Base-by-base conservation (phyloP, 2,113 vertebrate species). In the Mola mola region DNA sequence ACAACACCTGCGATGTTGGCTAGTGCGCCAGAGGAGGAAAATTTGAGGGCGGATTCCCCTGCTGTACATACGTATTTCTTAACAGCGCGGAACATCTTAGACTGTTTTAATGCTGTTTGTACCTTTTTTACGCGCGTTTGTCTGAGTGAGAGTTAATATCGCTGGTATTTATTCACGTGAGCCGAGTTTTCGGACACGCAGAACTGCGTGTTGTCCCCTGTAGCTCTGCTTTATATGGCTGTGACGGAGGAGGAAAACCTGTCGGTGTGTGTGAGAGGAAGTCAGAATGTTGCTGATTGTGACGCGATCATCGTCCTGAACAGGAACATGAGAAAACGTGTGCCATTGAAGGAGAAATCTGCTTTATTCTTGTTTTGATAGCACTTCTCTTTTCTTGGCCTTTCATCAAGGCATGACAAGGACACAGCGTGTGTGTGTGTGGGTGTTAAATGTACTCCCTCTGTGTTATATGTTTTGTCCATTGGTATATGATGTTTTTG, bases 401-500 rank as follows among this genome's bases (percentile, higher is more conserved):
- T 34, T 29, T 46, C 3, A 29, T 55, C 13, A 9, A 41, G 7
- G 48, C 46, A 47, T 37, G 38, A 38, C 46, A 24, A 65, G 44
- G 48, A 61, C 38, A 33, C 46, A 17, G 52, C 20, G 8, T 59
- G 16, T 42, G 70, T 59, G 52, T 40, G 53, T 33, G 44, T 31
- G 31, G 26, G 50, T 46, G 36, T 75, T 50, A 19, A 55, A 8
- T 29, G 28, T 73, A n/a, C n/a, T n/a, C 28, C 28, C 28, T 9
- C 6, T 7, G 28, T 29, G 28, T 75, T 50, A 19, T 59, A 8
- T 29, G 28, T 73, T 61, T 72, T 62, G 51, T 72, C 37, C 20
- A 46, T 47, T 43, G 9, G 6, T 5, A 60, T 62, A 85, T 85
- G 83, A 76, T 60, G 69, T 80, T 83, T 88, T 88, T 89, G 88